A percentile compares a stretch with the other conserved stretches of the same genome.
Conservation (phyloP, 2,113 vertebrate genomes). For the Dasyprocta punctata region DNA sequence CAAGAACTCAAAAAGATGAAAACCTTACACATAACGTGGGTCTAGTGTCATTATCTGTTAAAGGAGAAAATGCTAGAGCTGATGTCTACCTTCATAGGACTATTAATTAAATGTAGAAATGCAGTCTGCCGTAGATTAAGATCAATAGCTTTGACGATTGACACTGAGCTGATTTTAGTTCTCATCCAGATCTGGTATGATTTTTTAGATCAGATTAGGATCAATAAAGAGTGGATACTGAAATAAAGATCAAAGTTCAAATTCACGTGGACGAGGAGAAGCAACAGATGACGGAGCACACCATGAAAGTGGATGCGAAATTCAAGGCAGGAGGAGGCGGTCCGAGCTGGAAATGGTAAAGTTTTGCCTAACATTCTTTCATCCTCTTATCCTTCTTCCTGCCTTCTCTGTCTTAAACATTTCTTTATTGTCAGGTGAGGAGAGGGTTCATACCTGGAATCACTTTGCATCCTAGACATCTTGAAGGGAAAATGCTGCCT, state of each 20-base stretch:
- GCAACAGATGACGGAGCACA: neutral
- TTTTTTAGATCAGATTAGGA: neutral
- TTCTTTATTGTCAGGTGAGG: neutral
- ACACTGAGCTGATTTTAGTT: neutral
- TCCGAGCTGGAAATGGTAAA: no score
- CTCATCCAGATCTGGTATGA: neutral
- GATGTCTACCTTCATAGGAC: neutral
- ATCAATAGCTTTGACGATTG: neutral
- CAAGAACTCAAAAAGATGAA: neutral
- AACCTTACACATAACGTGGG: neutral
- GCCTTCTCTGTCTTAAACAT: neutral
- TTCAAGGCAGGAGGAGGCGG: no score
- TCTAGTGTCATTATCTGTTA: neutral
- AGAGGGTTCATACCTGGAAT: neutral
- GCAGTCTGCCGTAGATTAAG: neutral
- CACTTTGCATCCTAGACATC: fast-evolving
- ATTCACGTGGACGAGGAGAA: neutral
- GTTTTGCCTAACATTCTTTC: fast-evolving
- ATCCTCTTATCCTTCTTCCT: neutral
- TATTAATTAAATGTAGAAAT: neutral
- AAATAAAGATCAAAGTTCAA: neutral
- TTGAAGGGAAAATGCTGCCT: neutral
- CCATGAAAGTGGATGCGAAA: neutral
- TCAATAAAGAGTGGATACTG: neutral
- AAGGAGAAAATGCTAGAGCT: neutral